Evolutionary conservation across 2,888 invertebrate genomes (phyloP).

Genomic region (Pelosia muscerda): DNA sequence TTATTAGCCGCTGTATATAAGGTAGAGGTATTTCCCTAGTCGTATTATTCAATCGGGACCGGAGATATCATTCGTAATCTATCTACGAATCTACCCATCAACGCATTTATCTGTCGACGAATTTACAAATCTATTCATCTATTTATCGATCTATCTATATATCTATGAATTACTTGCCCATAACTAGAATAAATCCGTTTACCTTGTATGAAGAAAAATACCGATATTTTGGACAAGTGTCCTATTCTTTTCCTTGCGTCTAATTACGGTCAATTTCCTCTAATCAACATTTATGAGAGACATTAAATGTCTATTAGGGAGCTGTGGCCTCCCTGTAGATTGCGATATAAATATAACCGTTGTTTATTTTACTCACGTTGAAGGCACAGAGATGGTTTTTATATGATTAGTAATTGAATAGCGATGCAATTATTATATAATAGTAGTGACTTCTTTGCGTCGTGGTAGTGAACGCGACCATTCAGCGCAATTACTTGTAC

Average conservation of each 20-base stretch:
- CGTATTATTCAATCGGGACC: no score
- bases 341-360: slow-evolving; percentile 1
- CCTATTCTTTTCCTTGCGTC: slow-evolving; percentile 22
- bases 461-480: no score
- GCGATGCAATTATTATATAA: not conserved
- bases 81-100: no score
- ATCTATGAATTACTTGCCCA: not conserved
- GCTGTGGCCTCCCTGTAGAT: slow-evolving; percentile 16
- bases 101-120: no score
- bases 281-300: slow-evolving; percentile 25
- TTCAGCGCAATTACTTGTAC: no score
- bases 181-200: not conserved
- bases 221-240: slow-evolving; percentile 19
- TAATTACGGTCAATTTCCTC: slow-evolving; percentile 27
- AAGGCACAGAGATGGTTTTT: not conserved
- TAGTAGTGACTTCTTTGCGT: no score
- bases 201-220: not conserved
- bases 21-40: no score
- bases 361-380: not conserved
- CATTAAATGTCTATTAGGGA: slow-evolving; percentile 27
- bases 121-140: no score
- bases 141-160: no score
- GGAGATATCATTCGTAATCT: no score
- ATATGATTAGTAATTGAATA: not conserved
- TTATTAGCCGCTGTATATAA: no score